phyloP scores from a whole-genome alignment of 2,797 vertebrate species.

The Remorina albescens region DNA sequence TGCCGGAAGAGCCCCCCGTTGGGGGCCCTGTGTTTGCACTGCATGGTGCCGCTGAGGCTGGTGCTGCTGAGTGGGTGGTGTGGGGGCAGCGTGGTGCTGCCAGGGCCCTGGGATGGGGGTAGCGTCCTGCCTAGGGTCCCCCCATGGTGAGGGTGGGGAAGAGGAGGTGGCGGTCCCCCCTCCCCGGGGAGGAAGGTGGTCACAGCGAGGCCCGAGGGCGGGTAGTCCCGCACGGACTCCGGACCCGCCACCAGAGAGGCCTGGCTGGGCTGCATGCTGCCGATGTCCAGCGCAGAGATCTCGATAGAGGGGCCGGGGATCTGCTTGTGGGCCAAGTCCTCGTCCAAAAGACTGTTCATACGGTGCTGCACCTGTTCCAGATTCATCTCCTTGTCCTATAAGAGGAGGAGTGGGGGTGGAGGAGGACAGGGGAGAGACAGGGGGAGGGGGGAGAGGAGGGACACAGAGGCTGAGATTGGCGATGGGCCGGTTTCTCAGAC shows the following conservation, averaged over 20 bases:
- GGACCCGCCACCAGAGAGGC: constrained; percentile 80
- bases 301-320: constrained; percentile 96
- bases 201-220: constrained; percentile 89
- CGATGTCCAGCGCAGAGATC: constrained; percentile 96
- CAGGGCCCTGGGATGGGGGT: constrained; percentile 88
- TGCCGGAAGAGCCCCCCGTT: constrained; percentile 98
- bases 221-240: constrained; percentile 91
- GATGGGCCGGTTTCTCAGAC: constrained; percentile 66
- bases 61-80: constrained; percentile 93
- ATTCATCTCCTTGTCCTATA: constrained; percentile 98
- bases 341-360: constrained; percentile 98
- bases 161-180: constrained; percentile 73
- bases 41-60: constrained; percentile 93
- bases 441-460: constrained; percentile 66
- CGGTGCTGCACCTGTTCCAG: constrained; percentile 98
- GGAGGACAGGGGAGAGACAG: constrained; percentile 64
- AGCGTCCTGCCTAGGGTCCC: constrained; percentile 94
- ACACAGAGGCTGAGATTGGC: constrained; percentile 85
- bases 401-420: constrained; percentile 53
- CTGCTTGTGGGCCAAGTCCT: constrained; percentile 98
- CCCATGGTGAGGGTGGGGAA: constrained; percentile 82
- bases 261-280: constrained; percentile 91
- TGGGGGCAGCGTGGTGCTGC: constrained; percentile 92
- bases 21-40: constrained; percentile 98
- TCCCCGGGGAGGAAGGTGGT: constrained; percentile 96